A percentile compares a stretch with the other conserved stretches of the same genome.
phyloP scores from a whole-genome alignment of 2,888 invertebrate species.

The Lasioglossum lativentre region DNA sequence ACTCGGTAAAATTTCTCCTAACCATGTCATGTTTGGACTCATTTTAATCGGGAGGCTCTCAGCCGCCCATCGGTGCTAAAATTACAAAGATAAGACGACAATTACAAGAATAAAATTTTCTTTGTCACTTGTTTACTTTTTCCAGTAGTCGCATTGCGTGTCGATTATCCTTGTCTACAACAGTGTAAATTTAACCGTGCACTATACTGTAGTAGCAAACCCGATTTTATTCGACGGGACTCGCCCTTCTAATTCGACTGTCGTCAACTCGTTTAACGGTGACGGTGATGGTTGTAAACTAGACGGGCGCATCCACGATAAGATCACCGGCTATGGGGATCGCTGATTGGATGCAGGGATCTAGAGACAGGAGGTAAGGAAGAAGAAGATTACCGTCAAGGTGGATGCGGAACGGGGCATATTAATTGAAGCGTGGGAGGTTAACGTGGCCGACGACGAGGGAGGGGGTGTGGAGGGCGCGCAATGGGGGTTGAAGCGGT shows the following conservation, averaged over 20 bases:
- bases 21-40: neutral
- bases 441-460: constrained; percentile 37
- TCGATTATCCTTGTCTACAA: neutral
- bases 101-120: neutral
- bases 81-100: neutral
- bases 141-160: neutral
- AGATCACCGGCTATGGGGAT: constrained; percentile 39
- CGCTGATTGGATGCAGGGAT: constrained; percentile 67
- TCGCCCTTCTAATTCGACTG: constrained; percentile 59
- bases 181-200: neutral
- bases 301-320: constrained; percentile 55
- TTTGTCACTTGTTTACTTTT: neutral
- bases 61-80: neutral
- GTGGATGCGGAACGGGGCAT: constrained; percentile 43
- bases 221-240: constrained; percentile 39
- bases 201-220: neutral
- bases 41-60: neutral
- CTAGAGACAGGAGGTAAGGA: constrained; percentile 40
- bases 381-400: constrained; percentile 70
- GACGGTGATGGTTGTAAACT: constrained; percentile 57
- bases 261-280: constrained; percentile 66
- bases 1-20: no score
- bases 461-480: neutral
- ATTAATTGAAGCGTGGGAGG: constrained; percentile 68
- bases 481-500: constrained; percentile 28